Evolutionary conservation across 2,797 vertebrate genomes (phyloP).

Genomic region (Megaceryle alcyon): DNA sequence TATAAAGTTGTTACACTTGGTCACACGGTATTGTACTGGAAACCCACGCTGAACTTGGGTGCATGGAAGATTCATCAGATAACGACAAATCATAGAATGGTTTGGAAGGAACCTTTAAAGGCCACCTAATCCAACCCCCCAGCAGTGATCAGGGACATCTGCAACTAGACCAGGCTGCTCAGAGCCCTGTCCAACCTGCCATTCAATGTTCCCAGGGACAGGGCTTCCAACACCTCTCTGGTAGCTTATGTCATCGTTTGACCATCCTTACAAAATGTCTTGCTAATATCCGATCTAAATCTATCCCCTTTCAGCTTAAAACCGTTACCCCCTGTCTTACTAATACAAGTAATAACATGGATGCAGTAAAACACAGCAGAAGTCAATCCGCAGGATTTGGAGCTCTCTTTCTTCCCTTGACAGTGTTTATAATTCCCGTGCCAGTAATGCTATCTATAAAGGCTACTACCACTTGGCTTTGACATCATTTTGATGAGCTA

Average conservation of each 20-base stretch:
- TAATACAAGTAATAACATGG: too few species aligned
- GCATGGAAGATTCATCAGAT: background rate
- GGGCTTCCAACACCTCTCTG: background rate
- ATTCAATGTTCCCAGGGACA: background rate
- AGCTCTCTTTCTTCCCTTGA: background rate
- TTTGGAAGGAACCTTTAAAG: background rate
- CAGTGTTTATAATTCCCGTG: background rate
- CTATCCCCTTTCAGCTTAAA: background rate
- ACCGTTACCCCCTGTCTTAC: background rate
- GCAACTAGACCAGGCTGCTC: background rate
- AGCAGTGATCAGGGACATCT: background rate
- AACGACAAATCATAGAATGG: background rate
- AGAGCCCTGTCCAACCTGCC: background rate
- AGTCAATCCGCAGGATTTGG: background rate
- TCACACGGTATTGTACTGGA: background rate
- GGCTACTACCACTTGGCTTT: background rate
- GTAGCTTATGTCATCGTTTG: background rate
- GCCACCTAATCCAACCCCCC: background rate
- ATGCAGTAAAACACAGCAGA: background rate
- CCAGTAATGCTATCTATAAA: background rate
- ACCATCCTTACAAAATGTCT: background rate
- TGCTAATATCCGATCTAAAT: background rate
- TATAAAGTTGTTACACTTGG: background rate
- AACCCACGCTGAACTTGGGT: background rate
- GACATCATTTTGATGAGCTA: background rate